Conservation (phyloP, 2,797 vertebrate species). For the Ctenosaura bakeri region DNA sequence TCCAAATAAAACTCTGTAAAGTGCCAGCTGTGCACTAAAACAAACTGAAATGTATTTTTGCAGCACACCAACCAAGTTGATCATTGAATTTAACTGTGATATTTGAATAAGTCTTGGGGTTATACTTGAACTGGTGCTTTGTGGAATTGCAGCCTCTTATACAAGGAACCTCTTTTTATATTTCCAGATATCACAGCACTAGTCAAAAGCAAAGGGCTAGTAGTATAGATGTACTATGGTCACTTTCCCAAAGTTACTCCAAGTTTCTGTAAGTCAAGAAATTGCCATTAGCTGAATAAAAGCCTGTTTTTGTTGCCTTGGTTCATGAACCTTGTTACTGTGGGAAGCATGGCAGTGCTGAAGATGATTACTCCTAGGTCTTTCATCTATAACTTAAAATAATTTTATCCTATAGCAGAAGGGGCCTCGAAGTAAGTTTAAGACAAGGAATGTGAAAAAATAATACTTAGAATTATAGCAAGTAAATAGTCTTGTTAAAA, state of each 20-base stretch:
- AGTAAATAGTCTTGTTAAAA: not conserved
- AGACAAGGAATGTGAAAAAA: not conserved
- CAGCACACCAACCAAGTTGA: conserved; percentile 51
- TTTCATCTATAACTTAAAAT: not conserved
- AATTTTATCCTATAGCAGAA: not conserved
- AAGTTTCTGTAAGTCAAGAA: not conserved
- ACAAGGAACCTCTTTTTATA: conserved; percentile 25
- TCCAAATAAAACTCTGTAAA: conserved; percentile 25
- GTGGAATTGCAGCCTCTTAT: conserved; percentile 14
- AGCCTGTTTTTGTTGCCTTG: conserved; percentile 4
- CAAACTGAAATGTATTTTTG: conserved; percentile 55
- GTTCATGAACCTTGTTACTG: not conserved
- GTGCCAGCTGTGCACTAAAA: conserved; percentile 61
- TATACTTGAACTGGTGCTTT: conserved; percentile 19
- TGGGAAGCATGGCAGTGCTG: not conserved
- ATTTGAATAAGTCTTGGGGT: conserved; percentile 41
- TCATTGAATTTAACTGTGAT: not conserved
- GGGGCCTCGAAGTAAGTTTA: not conserved
- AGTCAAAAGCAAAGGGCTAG: not conserved
- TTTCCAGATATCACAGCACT: not conserved
- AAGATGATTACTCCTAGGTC: not conserved
- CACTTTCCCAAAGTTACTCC: not conserved
- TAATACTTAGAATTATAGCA: not conserved
- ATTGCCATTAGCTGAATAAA: not conserved
- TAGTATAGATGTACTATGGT: not conserved